Evolutionary conservation across 2,113 vertebrate genomes (phyloP).

Genomic region (Phyllopteryx taeniolatus): DNA sequence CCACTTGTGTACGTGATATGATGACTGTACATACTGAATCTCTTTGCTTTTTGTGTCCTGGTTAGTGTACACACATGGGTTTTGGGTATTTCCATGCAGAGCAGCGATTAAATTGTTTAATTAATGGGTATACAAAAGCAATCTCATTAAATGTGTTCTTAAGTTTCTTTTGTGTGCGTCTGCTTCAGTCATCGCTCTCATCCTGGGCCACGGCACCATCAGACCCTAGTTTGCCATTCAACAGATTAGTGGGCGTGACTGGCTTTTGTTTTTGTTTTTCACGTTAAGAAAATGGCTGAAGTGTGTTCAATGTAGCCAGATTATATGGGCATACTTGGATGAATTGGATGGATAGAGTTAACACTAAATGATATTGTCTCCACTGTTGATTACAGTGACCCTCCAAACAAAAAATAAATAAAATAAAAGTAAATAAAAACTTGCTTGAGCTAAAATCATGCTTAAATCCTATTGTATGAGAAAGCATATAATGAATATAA

Average conservation of each 20-base stretch:
- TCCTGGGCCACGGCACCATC: no score
- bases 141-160: no score
- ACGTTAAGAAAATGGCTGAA: background rate
- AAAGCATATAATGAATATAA: slow-evolving; percentile 13
- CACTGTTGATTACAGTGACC: slow-evolving; percentile 3
- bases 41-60: background rate
- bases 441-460: slow-evolving; percentile 30
- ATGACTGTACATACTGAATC: no score
- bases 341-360: slow-evolving; percentile 1
- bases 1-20: no score
- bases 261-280: background rate
- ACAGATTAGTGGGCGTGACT: background rate
- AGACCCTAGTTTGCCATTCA: no score
- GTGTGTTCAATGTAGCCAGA: slow-evolving; percentile 1
- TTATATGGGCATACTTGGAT: background rate
- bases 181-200: no score
- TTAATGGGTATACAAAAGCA: background rate
- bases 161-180: no score
- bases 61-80: background rate
- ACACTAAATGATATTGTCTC: background rate
- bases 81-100: background rate
- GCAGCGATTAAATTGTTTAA: background rate
- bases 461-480: slow-evolving; percentile 34
- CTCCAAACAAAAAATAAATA: slow-evolving; percentile 3
- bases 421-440: background rate